These are phyloP conservation scores for Sebastiscus albofasciatus DNA, from an alignment of 2,797 vertebrate genomes.

Conservation along the genomic window DNA sequence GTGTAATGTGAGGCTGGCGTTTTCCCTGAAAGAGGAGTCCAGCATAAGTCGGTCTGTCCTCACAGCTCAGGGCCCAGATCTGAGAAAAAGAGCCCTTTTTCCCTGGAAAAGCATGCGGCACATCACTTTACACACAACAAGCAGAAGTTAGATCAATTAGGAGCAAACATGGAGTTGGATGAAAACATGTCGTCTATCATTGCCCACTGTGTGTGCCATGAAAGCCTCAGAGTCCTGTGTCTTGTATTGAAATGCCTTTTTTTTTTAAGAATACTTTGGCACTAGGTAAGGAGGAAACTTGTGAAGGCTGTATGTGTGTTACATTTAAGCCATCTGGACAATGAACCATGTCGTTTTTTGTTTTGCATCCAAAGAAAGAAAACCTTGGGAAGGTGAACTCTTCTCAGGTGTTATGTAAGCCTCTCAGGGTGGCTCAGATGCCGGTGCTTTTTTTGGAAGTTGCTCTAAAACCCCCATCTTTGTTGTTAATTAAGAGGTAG, in stretches of 20 bases:
- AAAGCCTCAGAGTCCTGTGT: conserved; percentile 2
- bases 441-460: conserved; percentile 43
- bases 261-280: not conserved
- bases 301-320: not conserved
- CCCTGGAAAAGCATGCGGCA: conserved; percentile 49
- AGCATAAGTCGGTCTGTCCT: conserved; percentile 66
- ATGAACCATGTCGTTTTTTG: not conserved
- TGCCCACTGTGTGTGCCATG: not conserved
- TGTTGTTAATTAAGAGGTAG: conserved; percentile 54
- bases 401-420: conserved; percentile 36
- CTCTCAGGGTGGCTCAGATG: conserved; percentile 6
- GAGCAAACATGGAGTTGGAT: conserved; percentile 44
- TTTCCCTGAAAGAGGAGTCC: conserved; percentile 55
- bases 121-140: conserved; percentile 36
- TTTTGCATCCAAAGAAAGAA: conserved; percentile 23
- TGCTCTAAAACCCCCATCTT: conserved; percentile 32
- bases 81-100: conserved; percentile 47
- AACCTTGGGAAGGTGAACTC: conserved; percentile 17
- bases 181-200: conserved; percentile 33
- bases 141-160: conserved; percentile 46
- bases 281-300: not conserved
- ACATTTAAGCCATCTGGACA: not conserved
- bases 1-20: conserved; percentile 54
- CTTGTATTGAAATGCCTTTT: not conserved
- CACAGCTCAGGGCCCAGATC: conserved; percentile 53